Base-by-base conservation (phyloP, 2,797 vertebrate species). In the Uromys caudimaculatus region DNA sequence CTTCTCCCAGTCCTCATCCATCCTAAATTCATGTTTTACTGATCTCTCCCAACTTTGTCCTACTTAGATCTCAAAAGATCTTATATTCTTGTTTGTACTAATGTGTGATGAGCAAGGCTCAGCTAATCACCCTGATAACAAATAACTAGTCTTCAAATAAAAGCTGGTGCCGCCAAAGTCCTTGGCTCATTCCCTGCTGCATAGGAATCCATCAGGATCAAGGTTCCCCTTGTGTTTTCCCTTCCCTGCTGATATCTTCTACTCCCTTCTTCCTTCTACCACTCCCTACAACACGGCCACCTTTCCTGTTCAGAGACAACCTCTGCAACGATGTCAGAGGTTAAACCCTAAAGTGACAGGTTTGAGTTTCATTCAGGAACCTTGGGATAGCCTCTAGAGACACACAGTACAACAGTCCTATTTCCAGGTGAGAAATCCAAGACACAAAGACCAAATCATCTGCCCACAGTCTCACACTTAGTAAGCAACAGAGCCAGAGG, bases 381-480 rank as follows among this genome's bases (percentile, higher is more conserved):
- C 62, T 91, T 58, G 71, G 11, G 69, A 73, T 13, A 73, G 35
- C 27, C 41, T 50, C 32, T 1, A 32, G 86, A 73, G 58, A 92
- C 0, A 38, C 62, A 12, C 6, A 71, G 7, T 24, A 14, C 14
- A 71, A 32, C 0, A 9, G 52, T 85, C 69, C 62, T 50, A 0
- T 64, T 90, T 90, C 29, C 52, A 92, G 24, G 67, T 13, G n/a
- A 89, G 90, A 93, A 87, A 84, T 38, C n/a, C 6, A 21, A 92
- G 93, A 64, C 38, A 79, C 5, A 5, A 73, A 92, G 38, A 81
- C 21, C 23, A 78, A 19, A 24, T 6, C 23, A 82, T 41, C 84
- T 56, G 32, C 23, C 56, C 84, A 73, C 6, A 13, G 38, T n/a
- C 24, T 78, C 79, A 62, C 10, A 78, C 56, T 71, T 58, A 58